Evolutionary conservation across 2,888 invertebrate genomes (phyloP).

Genomic region (Spilosoma lubricipeda): DNA sequence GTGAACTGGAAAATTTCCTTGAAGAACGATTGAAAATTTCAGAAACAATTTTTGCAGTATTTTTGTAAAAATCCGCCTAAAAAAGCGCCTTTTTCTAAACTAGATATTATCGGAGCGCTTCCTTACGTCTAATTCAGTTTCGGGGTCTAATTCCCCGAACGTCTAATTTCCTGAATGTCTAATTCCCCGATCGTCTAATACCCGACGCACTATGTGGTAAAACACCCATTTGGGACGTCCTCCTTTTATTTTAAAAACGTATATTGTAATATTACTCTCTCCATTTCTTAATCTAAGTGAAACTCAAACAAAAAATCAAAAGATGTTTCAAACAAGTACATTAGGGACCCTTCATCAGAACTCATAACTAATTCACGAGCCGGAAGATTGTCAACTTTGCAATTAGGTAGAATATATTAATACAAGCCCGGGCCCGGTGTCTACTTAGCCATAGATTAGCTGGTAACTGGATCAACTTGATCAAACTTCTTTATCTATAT

Average conservation of each 20-base stretch:
- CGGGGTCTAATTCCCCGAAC: no score
- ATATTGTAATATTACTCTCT: neutral
- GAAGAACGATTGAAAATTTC: neutral
- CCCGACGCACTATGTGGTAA: no score
- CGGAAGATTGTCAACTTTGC: slow-evolving; percentile 61
- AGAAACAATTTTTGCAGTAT: neutral
- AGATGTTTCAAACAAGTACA: slow-evolving; percentile 26
- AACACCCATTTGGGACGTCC: no score
- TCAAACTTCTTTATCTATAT: slow-evolving; percentile 25
- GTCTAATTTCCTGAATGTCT: no score
- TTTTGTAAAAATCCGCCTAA: no score
- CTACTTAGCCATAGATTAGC: slow-evolving; percentile 32
- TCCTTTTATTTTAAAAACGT: no score
- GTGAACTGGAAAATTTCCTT: neutral
- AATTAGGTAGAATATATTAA: slow-evolving; percentile 60
- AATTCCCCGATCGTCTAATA: no score
- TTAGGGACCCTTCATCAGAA: slow-evolving; percentile 18
- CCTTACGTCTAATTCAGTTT: no score
- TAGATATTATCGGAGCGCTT: no score
- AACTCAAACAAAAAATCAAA: slow-evolving; percentile 12
- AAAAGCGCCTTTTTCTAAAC: no score
- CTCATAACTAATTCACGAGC: slow-evolving; percentile 33
- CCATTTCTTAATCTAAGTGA: slow-evolving; percentile 9
- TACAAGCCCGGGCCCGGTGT: slow-evolving; percentile 16
- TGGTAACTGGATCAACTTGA: slow-evolving; percentile 33